Base-by-base conservation (phyloP, 2,113 vertebrate genomes). In the Helogale parvula region DNA sequence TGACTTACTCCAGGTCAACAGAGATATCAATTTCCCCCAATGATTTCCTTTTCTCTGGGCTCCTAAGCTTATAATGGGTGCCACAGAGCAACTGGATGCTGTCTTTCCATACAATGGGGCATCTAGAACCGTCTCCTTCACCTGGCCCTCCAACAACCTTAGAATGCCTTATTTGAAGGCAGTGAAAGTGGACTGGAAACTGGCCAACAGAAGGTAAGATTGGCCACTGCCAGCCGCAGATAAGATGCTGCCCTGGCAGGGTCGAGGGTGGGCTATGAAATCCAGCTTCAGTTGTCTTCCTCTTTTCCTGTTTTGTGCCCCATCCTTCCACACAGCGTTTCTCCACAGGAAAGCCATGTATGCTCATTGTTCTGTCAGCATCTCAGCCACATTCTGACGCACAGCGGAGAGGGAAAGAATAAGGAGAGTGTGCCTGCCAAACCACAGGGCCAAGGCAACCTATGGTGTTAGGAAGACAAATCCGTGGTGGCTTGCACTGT, bases 381-480 rank as follows among this genome's bases (percentile, higher is more conserved):
- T 86, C 86, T 74, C 2, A 1, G 93, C 72, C 87, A 47, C 57
- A 25, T 57, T 19, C 27, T 1, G 31, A 27, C 9, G 65, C 47
- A 85, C 3, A 31, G 47, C 41, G 5, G 41, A 63, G 54, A 33
- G n/a, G 16, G 76, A 74, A 9, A 76, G 66, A 76, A 81, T 29
- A 33, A 45, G 90, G 25, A 85, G 80, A 35, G 9, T 4, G n/a
- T 10, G 23, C 38, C 88, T 95, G 97, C 96, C 97, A 98, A 96
- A 96, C 96, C 98, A 90, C 98, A 33, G 9, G 54, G 91, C 80
- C 88, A 82, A 38, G 27, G 50, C 84, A 14, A 33, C 47, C 82
- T 23, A 45, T 16, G 15, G 50, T 3, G n/a, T 69, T 21, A 33
- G 80, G 87, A 77, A 94, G 83, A 93, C 94, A 82, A 92, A 86